Evolutionary conservation across 2,113 vertebrate genomes (phyloP).

Genomic region (Henicopernis longicauda): DNA sequence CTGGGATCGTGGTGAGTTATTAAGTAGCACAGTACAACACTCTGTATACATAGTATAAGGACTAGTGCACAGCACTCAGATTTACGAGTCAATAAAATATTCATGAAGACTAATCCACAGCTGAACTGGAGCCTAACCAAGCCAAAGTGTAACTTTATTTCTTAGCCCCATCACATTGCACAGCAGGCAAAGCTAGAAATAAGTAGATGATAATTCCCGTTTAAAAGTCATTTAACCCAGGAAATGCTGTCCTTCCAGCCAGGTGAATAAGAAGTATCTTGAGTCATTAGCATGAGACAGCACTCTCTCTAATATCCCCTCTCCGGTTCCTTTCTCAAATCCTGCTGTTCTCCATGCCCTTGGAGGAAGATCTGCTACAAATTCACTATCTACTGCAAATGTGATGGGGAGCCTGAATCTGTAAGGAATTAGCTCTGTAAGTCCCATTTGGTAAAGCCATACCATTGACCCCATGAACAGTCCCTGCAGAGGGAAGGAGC

Average conservation of each 20-base stretch:
- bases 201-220: neutral
- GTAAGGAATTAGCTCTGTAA: neutral
- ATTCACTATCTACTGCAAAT: neutral
- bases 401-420: neutral
- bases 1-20: neutral
- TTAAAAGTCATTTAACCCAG: neutral
- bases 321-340: neutral
- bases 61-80: neutral
- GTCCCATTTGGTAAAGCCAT: neutral
- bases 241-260: neutral
- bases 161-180: neutral
- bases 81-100: neutral
- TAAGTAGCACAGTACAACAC: neutral
- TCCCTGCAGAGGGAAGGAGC: neutral
- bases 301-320: neutral
- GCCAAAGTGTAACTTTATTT: neutral
- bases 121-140: neutral
- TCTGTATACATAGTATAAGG: accelerated
- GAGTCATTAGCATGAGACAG: neutral
- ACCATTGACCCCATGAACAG: neutral
- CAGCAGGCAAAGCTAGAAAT: neutral
- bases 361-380: neutral
- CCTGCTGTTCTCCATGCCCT: neutral
- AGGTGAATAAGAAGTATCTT: neutral
- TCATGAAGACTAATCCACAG: neutral